phyloP scores from a whole-genome alignment of 92 coral and sea anemone species.

The Plumapathes pennacea region DNA sequence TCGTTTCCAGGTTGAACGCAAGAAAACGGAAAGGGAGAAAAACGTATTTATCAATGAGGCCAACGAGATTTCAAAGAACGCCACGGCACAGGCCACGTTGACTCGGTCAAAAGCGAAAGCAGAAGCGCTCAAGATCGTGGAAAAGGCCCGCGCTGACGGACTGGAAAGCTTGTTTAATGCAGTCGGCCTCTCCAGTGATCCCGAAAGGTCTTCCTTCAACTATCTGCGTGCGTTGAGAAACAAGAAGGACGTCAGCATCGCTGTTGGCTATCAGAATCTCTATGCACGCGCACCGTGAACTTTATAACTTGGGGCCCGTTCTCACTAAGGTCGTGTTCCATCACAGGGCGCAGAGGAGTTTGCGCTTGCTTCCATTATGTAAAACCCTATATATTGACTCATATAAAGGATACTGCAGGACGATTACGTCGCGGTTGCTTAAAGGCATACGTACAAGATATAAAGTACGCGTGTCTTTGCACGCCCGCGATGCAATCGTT shows the following conservation, averaged over 20 bases:
- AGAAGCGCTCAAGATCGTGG: slow-evolving; percentile 62
- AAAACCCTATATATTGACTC: too few relatives aligned
- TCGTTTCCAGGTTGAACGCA: slow-evolving; percentile 66
- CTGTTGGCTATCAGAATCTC: slow-evolving; percentile 60
- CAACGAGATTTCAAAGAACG: slow-evolving; percentile 71
- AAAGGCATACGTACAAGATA: too few relatives aligned
- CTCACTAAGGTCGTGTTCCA: too few relatives aligned
- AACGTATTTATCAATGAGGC: slow-evolving; percentile 73
- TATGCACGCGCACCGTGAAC: slow-evolving; percentile 60
- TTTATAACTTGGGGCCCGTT: too few relatives aligned
- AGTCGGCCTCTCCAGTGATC: slow-evolving; percentile 43
- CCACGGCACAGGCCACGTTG: slow-evolving; percentile 65
- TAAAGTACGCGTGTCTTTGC: too few relatives aligned
- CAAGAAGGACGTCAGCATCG: slow-evolving; percentile 50
- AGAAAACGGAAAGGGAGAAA: slow-evolving; percentile 73
- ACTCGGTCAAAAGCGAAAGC: slow-evolving; percentile 82
- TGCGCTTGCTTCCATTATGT: too few relatives aligned
- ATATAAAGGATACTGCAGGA: too few relatives aligned
- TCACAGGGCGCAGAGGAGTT: too few relatives aligned
- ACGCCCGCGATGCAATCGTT: too few relatives aligned
- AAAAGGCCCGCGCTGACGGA: slow-evolving; percentile 74
- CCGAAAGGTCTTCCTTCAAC: slow-evolving; percentile 69
- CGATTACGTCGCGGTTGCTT: too few relatives aligned
- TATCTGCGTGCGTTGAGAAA: slow-evolving; percentile 72
- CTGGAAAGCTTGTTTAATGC: slow-evolving; percentile 53